Percentiles rank a stretch among this genome's conserved stretches.
phyloP scores from a whole-genome alignment of 2,797 vertebrate species.

The Amblyopsis hoosieri region DNA sequence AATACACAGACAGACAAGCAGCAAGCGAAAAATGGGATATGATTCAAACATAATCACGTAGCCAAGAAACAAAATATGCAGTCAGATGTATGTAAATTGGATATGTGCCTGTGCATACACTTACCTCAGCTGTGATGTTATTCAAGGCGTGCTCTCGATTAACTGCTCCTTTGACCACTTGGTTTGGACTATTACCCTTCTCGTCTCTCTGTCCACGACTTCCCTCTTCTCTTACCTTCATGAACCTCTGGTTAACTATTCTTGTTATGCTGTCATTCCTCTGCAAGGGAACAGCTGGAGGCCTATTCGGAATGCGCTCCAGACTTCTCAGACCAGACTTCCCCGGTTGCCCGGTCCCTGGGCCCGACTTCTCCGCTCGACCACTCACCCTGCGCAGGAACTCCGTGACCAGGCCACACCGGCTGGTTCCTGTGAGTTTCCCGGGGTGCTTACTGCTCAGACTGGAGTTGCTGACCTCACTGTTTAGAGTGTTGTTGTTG shows the following conservation, averaged over 20 bases:
- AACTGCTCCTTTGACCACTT: slow-evolving; percentile 69
- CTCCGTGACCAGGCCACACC: slow-evolving; percentile 92
- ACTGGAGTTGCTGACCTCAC: slow-evolving; percentile 64
- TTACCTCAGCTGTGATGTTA: slow-evolving; percentile 81
- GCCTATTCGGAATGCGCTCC: slow-evolving; percentile 61
- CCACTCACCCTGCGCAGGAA: slow-evolving; percentile 95
- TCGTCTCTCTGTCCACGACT: slow-evolving; percentile 62
- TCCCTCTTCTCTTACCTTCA: slow-evolving; percentile 85
- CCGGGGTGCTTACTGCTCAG: slow-evolving; percentile 79
- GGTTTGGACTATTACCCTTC: slow-evolving; percentile 39
- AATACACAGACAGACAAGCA: too few relatives aligned
- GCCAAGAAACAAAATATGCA: not conserved
- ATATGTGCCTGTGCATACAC: slow-evolving; percentile 1
- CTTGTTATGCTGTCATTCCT: slow-evolving; percentile 85
- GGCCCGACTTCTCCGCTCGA: slow-evolving; percentile 75
- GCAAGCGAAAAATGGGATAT: too few relatives aligned
- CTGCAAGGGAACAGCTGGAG: slow-evolving; percentile 63
- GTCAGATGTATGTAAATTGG: not conserved
- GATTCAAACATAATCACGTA: too few relatives aligned
- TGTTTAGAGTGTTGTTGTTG: slow-evolving; percentile 29
- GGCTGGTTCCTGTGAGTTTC: slow-evolving; percentile 66
- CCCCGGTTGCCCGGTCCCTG: slow-evolving; percentile 31
- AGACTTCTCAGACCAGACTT: slow-evolving; percentile 75
- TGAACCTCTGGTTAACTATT: slow-evolving; percentile 88
- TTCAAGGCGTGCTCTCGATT: slow-evolving; percentile 72